These are phyloP conservation scores for Aphelinus atriplicis DNA, from an alignment of 1,140 invertebrate genomes.

Conservation along the genomic window DNA sequence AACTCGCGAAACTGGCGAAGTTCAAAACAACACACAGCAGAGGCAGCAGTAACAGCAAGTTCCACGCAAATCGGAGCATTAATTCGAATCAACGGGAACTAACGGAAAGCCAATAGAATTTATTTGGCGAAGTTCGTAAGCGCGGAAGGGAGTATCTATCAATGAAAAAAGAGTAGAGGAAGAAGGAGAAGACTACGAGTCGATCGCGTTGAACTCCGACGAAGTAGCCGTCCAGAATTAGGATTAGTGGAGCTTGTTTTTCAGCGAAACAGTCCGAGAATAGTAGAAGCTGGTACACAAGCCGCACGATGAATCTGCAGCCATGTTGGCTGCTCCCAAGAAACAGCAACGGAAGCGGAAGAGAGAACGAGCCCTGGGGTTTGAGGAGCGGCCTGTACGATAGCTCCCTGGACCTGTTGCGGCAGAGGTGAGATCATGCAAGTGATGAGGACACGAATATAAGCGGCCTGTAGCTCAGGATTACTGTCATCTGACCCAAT, in stretches of 20 bases:
- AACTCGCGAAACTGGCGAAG: background rate
- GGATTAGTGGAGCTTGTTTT: conserved; percentile 16
- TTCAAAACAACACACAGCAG: background rate
- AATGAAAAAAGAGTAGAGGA: background rate
- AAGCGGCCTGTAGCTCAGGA: too few species aligned
- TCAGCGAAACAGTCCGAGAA: background rate
- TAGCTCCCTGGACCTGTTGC: conserved; percentile 16
- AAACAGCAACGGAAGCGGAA: too few species aligned
- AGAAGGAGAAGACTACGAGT: background rate
- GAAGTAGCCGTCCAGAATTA: background rate
- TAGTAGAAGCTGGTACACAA: background rate
- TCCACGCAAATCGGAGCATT: conserved; percentile 7
- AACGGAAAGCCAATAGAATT: conserved; percentile 22
- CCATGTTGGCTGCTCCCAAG: too few species aligned
- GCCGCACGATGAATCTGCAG: conserved; percentile 21
- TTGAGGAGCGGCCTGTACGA: too few species aligned
- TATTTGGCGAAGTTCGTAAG: background rate
- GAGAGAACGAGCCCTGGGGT: too few species aligned
- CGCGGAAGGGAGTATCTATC: conserved; percentile 8
- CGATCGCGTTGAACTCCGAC: background rate
- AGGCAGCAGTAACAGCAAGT: background rate
- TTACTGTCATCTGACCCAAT: too few species aligned
- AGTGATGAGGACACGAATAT: too few species aligned
- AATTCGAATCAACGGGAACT: conserved; percentile 18
- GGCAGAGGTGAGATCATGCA: background rate